Evolutionary conservation across 2,113 vertebrate species (phyloP).

Genomic region (Gopherus evgoodei): DNA sequence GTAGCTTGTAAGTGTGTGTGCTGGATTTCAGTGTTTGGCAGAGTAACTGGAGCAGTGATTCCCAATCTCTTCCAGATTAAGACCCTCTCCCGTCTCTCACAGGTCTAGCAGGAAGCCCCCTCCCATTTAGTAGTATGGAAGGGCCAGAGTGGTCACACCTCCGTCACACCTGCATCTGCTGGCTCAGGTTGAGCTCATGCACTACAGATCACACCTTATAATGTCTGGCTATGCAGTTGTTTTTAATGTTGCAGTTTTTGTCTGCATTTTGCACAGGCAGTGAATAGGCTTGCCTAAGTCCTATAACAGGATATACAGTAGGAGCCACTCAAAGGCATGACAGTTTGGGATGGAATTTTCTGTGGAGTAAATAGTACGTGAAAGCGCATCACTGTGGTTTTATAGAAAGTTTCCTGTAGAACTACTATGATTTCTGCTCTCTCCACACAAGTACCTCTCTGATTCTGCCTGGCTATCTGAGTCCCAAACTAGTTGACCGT

Average conservation of each 20-base stretch:
- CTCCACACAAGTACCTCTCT: background rate
- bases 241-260: background rate
- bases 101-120: background rate
- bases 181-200: background rate
- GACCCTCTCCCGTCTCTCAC: background rate
- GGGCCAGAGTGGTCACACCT: background rate
- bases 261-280: rapidly evolving
- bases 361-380: background rate
- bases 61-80: background rate
- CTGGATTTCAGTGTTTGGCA: background rate
- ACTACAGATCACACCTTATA: background rate
- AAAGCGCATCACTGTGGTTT: no score
- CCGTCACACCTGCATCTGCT: background rate
- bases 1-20: background rate
- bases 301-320: rapidly evolving
- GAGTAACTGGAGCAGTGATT: background rate
- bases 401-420: no score
- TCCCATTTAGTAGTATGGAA: background rate
- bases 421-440: no score
- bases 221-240: background rate
- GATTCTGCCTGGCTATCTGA: background rate
- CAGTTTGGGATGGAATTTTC: rapidly evolving
- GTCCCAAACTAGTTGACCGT: background rate
- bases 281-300: background rate
- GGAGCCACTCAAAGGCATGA: rapidly evolving